Evolutionary conservation across 92 coral and sea anemone genomes (phyloP).

Genomic region (Phenganax subtilis): DNA sequence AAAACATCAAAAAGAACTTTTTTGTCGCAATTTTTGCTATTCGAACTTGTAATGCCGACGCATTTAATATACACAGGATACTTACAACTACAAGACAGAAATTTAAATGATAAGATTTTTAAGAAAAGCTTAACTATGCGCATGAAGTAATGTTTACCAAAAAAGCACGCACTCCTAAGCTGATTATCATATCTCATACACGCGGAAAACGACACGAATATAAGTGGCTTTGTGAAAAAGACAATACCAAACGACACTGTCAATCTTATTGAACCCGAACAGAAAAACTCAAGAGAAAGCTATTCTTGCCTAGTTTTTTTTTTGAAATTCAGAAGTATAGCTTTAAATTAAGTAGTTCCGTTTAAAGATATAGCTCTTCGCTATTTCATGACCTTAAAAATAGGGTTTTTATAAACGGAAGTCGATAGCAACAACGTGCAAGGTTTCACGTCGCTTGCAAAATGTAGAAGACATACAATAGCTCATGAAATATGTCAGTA

Average conservation of each 20-base stretch:
- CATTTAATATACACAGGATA: slow-evolving; percentile 6
- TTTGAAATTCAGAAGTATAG: too few species aligned
- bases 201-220: background rate
- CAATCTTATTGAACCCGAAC: slow-evolving; percentile 16
- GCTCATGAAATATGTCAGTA: slow-evolving; percentile 11
- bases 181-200: slow-evolving; percentile 8
- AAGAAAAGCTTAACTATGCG: background rate
- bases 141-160: background rate
- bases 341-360: too few species aligned
- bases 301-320: too few species aligned
- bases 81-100: background rate
- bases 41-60: background rate
- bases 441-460: slow-evolving; percentile 10
- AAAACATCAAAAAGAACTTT: too few species aligned
- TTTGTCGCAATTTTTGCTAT: too few species aligned
- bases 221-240: background rate
- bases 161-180: slow-evolving; percentile 2
- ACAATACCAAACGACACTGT: background rate
- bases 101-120: background rate
- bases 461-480: background rate
- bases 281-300: background rate
- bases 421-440: slow-evolving; percentile 8
- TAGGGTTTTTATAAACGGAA: slow-evolving; percentile 26
- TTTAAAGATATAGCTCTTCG: too few species aligned
- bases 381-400: background rate